Evolutionary conservation across 1,140 invertebrate species (phyloP).

Genomic region (Procambarus clarkii): DNA sequence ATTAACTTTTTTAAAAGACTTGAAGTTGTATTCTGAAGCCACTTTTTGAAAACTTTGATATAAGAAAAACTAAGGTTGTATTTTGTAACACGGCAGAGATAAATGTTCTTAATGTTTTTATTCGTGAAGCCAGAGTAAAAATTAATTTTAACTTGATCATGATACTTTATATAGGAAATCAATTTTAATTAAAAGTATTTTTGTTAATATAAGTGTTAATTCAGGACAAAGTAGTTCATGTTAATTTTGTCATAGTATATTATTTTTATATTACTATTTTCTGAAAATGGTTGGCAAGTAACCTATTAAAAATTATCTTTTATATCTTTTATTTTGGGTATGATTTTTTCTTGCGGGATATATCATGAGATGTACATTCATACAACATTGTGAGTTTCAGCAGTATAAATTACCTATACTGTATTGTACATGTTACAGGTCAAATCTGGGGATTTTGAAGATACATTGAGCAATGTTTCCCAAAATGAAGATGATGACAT

Average conservation of each 20-base stretch:
- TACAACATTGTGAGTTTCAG: not conserved
- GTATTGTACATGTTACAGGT: constrained; percentile 34
- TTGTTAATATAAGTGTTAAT: not conserved
- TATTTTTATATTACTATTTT: not conserved
- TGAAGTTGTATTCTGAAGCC: not conserved
- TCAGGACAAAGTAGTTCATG: not conserved
- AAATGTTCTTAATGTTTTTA: not conserved
- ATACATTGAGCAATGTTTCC: constrained; percentile 30
- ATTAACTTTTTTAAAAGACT: not conserved
- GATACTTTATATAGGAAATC: not conserved
- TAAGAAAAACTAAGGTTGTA: not conserved
- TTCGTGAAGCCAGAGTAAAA: not conserved
- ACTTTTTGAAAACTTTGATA: not conserved
- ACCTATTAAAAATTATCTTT: not conserved
- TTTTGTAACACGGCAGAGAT: not conserved
- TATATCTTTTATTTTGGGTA: not conserved
- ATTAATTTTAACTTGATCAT: not conserved
- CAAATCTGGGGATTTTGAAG: constrained; percentile 43
- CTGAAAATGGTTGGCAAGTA: not conserved
- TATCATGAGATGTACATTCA: not conserved
- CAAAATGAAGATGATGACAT: constrained; percentile 32
- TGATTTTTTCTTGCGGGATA: not conserved
- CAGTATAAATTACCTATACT: constrained; percentile 2
- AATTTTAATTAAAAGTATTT: not conserved
- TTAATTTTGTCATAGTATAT: not conserved